Conservation (phyloP, 1,140 invertebrate species). For the Diuraphis noxia region DNA sequence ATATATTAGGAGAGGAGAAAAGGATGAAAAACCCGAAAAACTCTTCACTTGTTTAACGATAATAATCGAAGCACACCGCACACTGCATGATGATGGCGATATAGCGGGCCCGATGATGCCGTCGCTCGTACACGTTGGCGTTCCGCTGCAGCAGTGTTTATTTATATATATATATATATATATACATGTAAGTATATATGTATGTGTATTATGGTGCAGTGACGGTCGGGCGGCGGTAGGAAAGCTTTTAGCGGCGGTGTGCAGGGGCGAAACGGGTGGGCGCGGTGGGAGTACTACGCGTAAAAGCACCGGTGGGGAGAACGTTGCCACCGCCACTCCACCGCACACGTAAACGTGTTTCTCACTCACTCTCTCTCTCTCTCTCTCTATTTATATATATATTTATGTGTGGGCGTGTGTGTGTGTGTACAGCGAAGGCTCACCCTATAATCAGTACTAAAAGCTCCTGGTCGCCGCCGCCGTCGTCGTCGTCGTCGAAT, state of each 20-base stretch:
- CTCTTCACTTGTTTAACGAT: slow-evolving; percentile 42
- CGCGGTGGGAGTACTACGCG: slow-evolving; percentile 25
- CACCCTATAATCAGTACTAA: slow-evolving; percentile 54
- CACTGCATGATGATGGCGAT: neutral
- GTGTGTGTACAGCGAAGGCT: neutral
- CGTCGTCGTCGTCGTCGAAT: slow-evolving; percentile 23
- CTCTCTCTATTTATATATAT: neutral
- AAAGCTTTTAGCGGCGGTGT: slow-evolving; percentile 39
- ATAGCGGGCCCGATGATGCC: neutral
- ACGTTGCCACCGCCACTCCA: neutral
- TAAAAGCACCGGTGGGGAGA: slow-evolving; percentile 37
- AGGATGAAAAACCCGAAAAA: slow-evolving; percentile 36
- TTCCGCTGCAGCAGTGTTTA: neutral
- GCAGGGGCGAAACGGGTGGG: neutral
- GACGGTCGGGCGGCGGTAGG: neutral
- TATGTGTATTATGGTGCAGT: neutral
- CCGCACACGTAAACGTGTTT: neutral
- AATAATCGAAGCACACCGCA: slow-evolving; percentile 24
- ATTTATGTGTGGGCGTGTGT: too few relatives aligned
- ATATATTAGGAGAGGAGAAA: neutral
- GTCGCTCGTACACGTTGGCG: neutral
- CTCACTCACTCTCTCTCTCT: neutral
- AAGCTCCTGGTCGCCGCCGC: slow-evolving; percentile 44
- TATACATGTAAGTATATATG: neutral
- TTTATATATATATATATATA: neutral